Conservation (phyloP, 2,888 invertebrate genomes). For the Cantharis nigra region DNA sequence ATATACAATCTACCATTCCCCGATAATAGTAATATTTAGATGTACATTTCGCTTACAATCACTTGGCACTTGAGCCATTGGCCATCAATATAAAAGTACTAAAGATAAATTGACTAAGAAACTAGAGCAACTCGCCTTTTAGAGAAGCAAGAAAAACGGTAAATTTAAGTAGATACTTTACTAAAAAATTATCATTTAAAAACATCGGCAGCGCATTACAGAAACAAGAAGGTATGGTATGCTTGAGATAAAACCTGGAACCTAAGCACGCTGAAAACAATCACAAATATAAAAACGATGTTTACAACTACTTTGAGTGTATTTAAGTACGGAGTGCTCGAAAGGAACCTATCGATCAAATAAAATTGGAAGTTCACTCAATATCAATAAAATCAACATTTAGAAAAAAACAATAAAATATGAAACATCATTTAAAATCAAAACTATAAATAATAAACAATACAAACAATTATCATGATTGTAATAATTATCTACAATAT, state of each 20-base stretch:
- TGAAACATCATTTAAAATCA: slow-evolving; percentile 10
- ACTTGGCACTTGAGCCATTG: slow-evolving; percentile 27
- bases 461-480: neutral
- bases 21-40: slow-evolving; percentile 16
- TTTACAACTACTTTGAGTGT: slow-evolving; percentile 18
- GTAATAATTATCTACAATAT: slow-evolving; percentile 17
- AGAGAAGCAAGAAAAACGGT: slow-evolving; percentile 6
- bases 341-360: slow-evolving; percentile 27
- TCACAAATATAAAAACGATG: slow-evolving; percentile 12
- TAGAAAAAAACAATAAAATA: slow-evolving; percentile 1
- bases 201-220: neutral
- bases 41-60: slow-evolving; percentile 18
- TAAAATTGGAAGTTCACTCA: neutral
- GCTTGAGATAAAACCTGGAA: neutral
- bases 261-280: neutral
- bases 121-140: slow-evolving; percentile 1
- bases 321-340: slow-evolving; percentile 28
- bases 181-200: slow-evolving; percentile 6
- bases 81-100: slow-evolving; percentile 24
- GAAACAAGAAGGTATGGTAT: slow-evolving; percentile 3
- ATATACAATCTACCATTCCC: slow-evolving; percentile 29
- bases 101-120: slow-evolving; percentile 15
- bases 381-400: slow-evolving; percentile 1
- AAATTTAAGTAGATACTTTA: slow-evolving; percentile 7
- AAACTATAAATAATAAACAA: slow-evolving; percentile 10